phyloP scores from a whole-genome alignment of 2,113 vertebrate species.

The Oreochromis aureus region DNA sequence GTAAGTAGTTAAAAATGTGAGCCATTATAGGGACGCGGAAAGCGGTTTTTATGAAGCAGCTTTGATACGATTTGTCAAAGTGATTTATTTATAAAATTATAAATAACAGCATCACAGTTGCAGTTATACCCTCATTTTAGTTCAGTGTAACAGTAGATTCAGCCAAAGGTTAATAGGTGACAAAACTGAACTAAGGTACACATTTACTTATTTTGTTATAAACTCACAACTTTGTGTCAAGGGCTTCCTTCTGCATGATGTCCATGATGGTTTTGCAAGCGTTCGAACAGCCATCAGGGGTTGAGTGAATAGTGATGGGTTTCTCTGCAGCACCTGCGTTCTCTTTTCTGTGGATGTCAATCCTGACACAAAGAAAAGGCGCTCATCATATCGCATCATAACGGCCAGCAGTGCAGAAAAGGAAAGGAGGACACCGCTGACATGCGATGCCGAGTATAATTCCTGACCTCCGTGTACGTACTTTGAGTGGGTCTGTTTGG shows the following conservation, averaged over 20 bases:
- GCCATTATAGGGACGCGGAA: background rate
- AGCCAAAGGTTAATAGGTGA: background rate
- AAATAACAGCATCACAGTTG: background rate
- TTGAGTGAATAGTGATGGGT: slow-evolving; percentile 96
- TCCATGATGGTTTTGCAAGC: slow-evolving; percentile 97
- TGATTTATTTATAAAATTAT: background rate
- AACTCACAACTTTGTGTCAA: slow-evolving; percentile 97
- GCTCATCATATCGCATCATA: background rate
- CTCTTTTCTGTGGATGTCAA: slow-evolving; percentile 97
- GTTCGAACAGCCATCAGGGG: slow-evolving; percentile 90
- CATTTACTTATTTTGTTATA: background rate
- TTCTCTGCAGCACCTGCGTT: slow-evolving; percentile 97
- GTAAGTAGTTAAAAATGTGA: background rate
- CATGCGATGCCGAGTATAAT: background rate
- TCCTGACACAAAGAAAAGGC: slow-evolving; percentile 65
- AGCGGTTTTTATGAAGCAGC: background rate
- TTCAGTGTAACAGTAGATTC: background rate
- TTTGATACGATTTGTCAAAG: background rate
- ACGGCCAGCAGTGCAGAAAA: background rate
- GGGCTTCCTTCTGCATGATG: slow-evolving; percentile 98
- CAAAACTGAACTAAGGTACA: background rate
- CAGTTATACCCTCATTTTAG: background rate
- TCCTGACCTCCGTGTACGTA: slow-evolving; percentile 58
- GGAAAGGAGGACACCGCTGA: background rate
- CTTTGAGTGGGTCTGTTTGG: slow-evolving; percentile 99